Evolutionary conservation across 2,888 invertebrate species (phyloP), one percentile per base, ranked within the genome.

Genomic region (Nasonovia ribisnigri): DNA sequence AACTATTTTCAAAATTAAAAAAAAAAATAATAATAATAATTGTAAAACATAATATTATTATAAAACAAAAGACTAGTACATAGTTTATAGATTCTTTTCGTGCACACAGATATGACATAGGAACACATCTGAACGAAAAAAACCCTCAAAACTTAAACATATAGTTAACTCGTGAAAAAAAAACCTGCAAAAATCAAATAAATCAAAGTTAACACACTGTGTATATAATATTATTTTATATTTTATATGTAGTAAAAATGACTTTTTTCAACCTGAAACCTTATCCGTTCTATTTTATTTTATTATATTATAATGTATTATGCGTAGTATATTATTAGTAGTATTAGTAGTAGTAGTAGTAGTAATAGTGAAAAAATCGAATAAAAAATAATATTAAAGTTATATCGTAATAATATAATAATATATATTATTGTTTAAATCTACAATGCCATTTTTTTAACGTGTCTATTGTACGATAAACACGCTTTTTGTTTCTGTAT

Each of bases 351-450:
- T 60, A 89, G n/a, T 89, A 90, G 86, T 86, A 86, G 46, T 91
- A 92, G n/a, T 92, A 88, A 67, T 67, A 93, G 93, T 93, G 93
- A 90, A 93, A 90, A 93, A 90, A 60, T 93, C 42, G 90, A 93
- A 54, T 93, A 93, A 88, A 93, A 93, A 93, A 93, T 90, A 90
- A 86, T 60, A 86, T 93, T 88, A 92, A 60, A 84, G 16, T 93
- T 84, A 67, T 67, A 67, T 67, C 67, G n/a, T 67, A 67, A 67
- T 67, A 67, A 67, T 67, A 67, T 67, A 67, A 67, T 67, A 67
- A 67, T 67, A n/a, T 67, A 67, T 67, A 90, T 93, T 60, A 89
- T 89, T 48, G 51, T 88, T 88, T 51, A 89, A 93, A 93, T 90
- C 89, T 90, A 90, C 93, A 90, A 93, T 90, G 89, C 93, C 84